Base-by-base conservation (phyloP, 92 coral and sea anemone genomes). In the Nematostella vectensis region DNA sequence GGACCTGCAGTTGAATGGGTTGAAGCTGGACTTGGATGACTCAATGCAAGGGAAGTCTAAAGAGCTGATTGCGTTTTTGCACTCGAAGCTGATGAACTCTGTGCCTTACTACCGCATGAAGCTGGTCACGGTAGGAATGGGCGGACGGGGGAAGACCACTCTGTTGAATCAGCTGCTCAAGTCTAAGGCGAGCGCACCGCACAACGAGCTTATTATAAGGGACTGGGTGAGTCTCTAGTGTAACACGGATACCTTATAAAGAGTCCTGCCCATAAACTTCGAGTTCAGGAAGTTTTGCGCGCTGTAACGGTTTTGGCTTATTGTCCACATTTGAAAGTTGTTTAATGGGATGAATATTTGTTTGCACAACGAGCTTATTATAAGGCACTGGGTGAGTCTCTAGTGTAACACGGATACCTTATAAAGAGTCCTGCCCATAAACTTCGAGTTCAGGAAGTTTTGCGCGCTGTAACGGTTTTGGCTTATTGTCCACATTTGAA, bases 71-170 rank as follows among this genome's bases (percentile, higher is more conserved):
- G 96, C 83, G n/a, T 83, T 78, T 54, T 75, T 93, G 47, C 84
- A 79, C 57, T 83, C 93, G 22, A 78, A 75, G 61, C 77, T 93
- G 42, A 74, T 72, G 69, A 78, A 82, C 36, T 87, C 96, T 13
- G 88, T 88, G 10, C 89, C 96, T 2, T 87, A 80, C 57, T 88
- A 88, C 65, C 96, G 89, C 39, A 74, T 77, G 76, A 93, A 93
- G 51, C 62, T 93, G 39, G 96, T 93, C 4, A 66, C 65, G 50
- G 83, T 88, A 31, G 99, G 99, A 0, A 69, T 76, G 48, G 81
- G 72, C 31, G 91, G 80, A 8, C 72, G 96, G 19, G 99, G 99
- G n/a, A 93, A 93, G 74, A 77, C 99, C 2, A 69, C 91, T 11
- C 61, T 93, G 23, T 78, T 88, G 10, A 88, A 81, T 50, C 66